phyloP scores from a whole-genome alignment of 2,888 invertebrate species.

The Trichogramma dendrolimi region DNA sequence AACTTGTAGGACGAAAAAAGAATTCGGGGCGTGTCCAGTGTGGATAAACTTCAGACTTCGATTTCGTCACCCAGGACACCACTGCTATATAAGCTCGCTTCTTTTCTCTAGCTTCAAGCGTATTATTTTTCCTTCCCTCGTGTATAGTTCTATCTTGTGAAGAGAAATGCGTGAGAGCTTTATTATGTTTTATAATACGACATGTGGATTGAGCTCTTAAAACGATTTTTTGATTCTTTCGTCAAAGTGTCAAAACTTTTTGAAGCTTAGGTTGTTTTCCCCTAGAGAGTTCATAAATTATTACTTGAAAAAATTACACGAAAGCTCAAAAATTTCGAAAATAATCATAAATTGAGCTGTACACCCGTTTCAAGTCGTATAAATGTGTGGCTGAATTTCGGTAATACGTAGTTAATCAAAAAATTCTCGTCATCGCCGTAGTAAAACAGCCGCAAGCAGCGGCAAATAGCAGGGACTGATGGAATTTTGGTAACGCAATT shows the following conservation, averaged over 20 bases:
- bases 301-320: background rate
- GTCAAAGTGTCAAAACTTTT: no score
- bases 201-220: background rate
- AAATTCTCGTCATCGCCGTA: background rate
- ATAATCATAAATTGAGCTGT: no score
- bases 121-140: background rate
- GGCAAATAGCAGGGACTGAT: no score
- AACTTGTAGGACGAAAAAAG: conserved; percentile 8
- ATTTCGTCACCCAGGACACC: no score
- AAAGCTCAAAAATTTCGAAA: background rate
- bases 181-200: no score
- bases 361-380: no score
- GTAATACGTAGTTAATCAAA: background rate
- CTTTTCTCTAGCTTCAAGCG: no score
- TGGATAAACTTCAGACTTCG: no score
- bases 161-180: conserved; percentile 7
- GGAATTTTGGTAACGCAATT: conserved; percentile 1
- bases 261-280: background rate
- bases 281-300: background rate
- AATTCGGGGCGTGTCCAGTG: conserved; percentile 3
- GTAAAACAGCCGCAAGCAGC: conserved; percentile 3
- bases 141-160: background rate
- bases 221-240: conserved; percentile 13
- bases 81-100: no score
- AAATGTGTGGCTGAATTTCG: no score